Conservation (phyloP, 2,888 invertebrate species). For the Drosophila infuscata region DNA sequence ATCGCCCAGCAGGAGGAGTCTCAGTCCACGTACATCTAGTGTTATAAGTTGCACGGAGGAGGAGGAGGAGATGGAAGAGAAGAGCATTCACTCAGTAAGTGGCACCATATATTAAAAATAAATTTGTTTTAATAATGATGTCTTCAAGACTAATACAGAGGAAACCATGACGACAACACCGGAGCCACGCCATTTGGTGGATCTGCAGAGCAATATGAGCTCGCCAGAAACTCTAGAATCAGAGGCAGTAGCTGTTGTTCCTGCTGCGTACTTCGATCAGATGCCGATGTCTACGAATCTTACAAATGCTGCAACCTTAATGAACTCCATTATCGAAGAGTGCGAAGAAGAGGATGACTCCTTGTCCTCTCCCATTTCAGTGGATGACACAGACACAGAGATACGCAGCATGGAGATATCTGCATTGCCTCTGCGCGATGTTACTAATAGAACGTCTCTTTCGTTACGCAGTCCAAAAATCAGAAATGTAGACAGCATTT, state of each 20-base stretch:
- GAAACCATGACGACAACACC: conserved; percentile 17
- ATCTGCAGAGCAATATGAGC: conserved; percentile 12
- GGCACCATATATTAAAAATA: background rate
- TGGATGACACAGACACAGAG: conserved; percentile 2
- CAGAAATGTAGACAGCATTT: background rate
- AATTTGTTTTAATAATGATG: background rate
- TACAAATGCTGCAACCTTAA: background rate
- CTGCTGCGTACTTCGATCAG: background rate
- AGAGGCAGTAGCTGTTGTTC: background rate
- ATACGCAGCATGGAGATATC: background rate
- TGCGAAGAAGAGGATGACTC: conserved; percentile 22
- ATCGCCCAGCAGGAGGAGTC: conserved; percentile 23
- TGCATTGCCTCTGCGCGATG: conserved; percentile 22
- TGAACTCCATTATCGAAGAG: conserved; percentile 43
- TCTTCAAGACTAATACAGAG: conserved; percentile 4
- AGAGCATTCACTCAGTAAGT: conserved; percentile 21
- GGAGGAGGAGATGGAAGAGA: background rate
- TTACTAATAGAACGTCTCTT: conserved; percentile 16
- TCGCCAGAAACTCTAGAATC: conserved; percentile 15
- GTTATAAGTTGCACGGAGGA: background rate
- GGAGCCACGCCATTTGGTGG: conserved; percentile 36
- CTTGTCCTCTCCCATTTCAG: conserved; percentile 2
- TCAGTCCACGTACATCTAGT: conserved; percentile 1
- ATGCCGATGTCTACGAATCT: background rate
- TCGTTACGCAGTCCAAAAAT: background rate